phyloP scores from a whole-genome alignment of 1,140 invertebrate genomes.

The Cyphomyrmex costatus region DNA sequence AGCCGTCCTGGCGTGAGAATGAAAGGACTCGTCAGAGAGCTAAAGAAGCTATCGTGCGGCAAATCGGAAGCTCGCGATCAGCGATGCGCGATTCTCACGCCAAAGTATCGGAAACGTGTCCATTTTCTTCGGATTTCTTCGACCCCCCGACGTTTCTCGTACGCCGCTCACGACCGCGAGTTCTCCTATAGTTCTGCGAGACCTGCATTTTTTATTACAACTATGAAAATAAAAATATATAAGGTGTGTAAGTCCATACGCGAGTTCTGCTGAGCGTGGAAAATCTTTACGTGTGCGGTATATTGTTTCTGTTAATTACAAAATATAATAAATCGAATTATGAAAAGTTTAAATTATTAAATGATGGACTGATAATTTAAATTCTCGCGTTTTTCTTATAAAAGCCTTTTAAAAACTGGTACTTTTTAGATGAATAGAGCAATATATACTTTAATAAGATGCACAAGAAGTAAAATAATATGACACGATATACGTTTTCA shows the following conservation, averaged over 20 bases:
- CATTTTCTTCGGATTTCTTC: conserved; percentile 52
- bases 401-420: neutral
- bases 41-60: conserved; percentile 44
- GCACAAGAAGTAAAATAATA: neutral
- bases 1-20: conserved; percentile 23
- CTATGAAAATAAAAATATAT: conserved; percentile 36
- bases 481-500: too few relatives aligned
- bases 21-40: conserved; percentile 44
- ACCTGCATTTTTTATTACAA: conserved; percentile 38
- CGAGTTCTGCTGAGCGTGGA: neutral
- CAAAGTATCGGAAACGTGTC: conserved; percentile 60
- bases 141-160: neutral
- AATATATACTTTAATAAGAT: neutral
- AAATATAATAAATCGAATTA: neutral
- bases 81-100: conserved; percentile 63
- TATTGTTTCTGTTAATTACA: neutral
- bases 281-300: conserved; percentile 11
- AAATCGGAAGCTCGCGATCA: conserved; percentile 59
- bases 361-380: neutral
- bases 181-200: conserved; percentile 33
- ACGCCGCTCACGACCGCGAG: conserved; percentile 39
- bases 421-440: neutral
- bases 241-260: neutral
- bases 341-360: neutral
- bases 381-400: neutral